Conservation (phyloP, 2,888 invertebrate species). For the Cepaea hortensis region DNA sequence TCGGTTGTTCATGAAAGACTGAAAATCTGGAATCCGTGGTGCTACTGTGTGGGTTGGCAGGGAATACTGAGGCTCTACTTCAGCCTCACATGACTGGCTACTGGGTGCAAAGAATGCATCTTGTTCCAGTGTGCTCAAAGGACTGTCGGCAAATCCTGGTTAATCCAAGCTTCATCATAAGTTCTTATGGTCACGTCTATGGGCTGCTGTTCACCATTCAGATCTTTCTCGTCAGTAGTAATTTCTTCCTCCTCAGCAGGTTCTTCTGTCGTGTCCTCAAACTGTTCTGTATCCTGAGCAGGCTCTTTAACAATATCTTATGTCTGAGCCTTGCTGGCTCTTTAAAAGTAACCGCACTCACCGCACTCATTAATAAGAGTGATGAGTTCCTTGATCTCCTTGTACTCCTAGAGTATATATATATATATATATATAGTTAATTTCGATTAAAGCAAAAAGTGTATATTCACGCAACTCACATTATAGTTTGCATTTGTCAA, state of each 20-base stretch:
- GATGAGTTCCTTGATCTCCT: slow-evolving; percentile 86
- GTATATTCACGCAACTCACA: no score
- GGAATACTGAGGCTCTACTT: slow-evolving; percentile 37
- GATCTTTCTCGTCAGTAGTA: slow-evolving; percentile 12
- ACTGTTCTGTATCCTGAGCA: slow-evolving; percentile 36
- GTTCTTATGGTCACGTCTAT: slow-evolving; percentile 42
- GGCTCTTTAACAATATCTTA: slow-evolving; percentile 51
- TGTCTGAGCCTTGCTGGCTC: slow-evolving; percentile 66
- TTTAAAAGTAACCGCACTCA: slow-evolving; percentile 90
- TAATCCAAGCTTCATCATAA: slow-evolving; percentile 26
- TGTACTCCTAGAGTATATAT: no score
- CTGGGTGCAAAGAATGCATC: slow-evolving; percentile 49
- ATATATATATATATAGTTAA: no score
- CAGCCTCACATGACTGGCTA: slow-evolving; percentile 38
- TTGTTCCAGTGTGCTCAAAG: slow-evolving; percentile 46
- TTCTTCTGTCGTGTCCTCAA: slow-evolving; percentile 57
- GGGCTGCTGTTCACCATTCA: slow-evolving; percentile 31
- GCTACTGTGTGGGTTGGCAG: slow-evolving; percentile 28
- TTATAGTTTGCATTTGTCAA: no score
- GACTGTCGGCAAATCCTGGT: slow-evolving; percentile 26
- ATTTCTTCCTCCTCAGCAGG: slow-evolving; percentile 45
- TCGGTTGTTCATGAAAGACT: slow-evolving; percentile 49
- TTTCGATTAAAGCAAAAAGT: no score
- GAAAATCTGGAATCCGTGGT: slow-evolving; percentile 38
- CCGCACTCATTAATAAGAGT: slow-evolving; percentile 87